Base-by-base conservation (phyloP, 2,797 vertebrate genomes). In the Melanotaenia trifasciata region DNA sequence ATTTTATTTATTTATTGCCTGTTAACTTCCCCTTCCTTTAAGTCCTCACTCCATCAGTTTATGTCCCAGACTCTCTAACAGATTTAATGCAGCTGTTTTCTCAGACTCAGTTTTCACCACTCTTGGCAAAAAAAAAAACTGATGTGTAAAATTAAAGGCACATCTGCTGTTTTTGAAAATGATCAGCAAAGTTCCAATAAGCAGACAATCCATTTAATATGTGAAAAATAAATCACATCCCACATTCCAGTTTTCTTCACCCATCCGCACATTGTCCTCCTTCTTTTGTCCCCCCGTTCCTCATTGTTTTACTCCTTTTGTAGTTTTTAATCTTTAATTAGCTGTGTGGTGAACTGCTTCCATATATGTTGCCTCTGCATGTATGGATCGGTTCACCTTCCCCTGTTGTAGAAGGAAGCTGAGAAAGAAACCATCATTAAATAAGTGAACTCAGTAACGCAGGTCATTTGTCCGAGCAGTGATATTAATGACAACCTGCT, bases 101-200 rank as follows among this genome's bases (percentile, higher is more conserved):
- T 40, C 38, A 40, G 38, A 13, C 38, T 40, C 2, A 40, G 38
- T 16, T 40, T 40, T 43, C 38, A 40, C 38, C 4, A 3, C 12
- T 40, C 38, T 40, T 14, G 13, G 38, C 11, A 40, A 40, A 13
- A 12, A 40, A 40, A 40, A 28, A 28, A 28, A 28, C 28, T 38
- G 36, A 40, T 40, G 60, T 66, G 45, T 43, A 13, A 69, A 75
- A 69, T 67, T 43, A 65, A 68, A 67, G 33, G 33, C n/a, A n/a
- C 18, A 28, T 36, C 22, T 24, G 22, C 12, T n/a, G 22, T 24
- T 22, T 64, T 74, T 40, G 33, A 28, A 33, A 54, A 8, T 35
- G 33, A 61, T 66, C 28, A 56, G 4, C 26, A 5, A 11, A 24
- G 30, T 62, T 56, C 47, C 22, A 13, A 38, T 16, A 65, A 53